phyloP scores from a whole-genome alignment of 2,113 vertebrate species.

The Phoenicopterus ruber region DNA sequence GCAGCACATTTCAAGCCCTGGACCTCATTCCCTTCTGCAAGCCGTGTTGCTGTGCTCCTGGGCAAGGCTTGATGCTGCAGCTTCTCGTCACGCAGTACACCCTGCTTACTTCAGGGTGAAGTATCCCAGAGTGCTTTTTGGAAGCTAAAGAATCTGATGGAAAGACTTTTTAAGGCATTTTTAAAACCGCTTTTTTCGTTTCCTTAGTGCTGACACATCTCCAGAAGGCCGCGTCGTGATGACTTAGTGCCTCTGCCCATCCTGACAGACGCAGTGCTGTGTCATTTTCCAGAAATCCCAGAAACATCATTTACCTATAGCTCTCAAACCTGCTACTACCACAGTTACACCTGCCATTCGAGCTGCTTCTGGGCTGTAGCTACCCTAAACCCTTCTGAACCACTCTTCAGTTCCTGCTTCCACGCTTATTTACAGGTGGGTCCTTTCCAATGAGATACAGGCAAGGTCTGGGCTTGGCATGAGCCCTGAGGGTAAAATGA shows the following conservation, averaged over 20 bases:
- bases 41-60: not conserved
- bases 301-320: not conserved
- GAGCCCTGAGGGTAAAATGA: too few species aligned
- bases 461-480: not conserved
- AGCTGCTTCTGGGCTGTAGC: not conserved
- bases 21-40: too few species aligned
- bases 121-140: not conserved
- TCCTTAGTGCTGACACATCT: not conserved
- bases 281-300: not conserved
- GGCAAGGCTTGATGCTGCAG: not conserved
- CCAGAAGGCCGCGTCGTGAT: not conserved
- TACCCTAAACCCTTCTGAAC: not conserved
- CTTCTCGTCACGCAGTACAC: not conserved
- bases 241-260: not conserved
- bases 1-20: not conserved
- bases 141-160: not conserved
- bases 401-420: not conserved
- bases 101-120: not conserved
- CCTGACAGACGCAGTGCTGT: not conserved
- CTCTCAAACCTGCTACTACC: not conserved
- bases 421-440: fast-evolving
- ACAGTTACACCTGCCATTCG: not conserved
- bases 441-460: fast-evolving
- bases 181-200: not conserved
- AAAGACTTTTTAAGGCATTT: not conserved